phyloP scores from a whole-genome alignment of 2,113 vertebrate species.

The Campylomormyrus numenius region DNA sequence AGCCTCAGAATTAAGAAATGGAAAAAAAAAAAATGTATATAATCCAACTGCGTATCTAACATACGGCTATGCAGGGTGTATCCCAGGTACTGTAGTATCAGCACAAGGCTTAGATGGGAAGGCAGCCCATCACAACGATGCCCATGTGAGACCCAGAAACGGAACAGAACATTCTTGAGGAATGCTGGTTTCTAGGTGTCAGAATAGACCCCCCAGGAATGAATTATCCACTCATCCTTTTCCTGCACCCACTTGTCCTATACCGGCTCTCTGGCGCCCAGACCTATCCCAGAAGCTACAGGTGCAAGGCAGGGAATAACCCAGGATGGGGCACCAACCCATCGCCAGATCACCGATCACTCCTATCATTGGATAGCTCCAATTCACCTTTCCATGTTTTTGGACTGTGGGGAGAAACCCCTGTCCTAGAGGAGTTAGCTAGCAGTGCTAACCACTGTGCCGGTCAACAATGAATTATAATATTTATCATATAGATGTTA shows the following conservation, averaged over 20 bases:
- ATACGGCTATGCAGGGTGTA: not conserved
- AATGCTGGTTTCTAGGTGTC: not conserved
- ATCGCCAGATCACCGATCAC: not conserved
- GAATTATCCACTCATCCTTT: not conserved
- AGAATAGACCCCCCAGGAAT: not conserved
- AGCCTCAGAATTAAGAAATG: not conserved
- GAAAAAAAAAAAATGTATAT: not conserved
- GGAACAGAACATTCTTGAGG: not conserved
- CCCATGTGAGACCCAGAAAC: not conserved
- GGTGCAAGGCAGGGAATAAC: not conserved
- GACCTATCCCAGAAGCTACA: not conserved
- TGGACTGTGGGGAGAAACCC: not conserved
- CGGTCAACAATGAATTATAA: not conserved
- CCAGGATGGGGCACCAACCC: not conserved
- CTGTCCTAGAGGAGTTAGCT: not conserved
- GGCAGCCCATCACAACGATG: not conserved
- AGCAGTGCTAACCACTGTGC: not conserved
- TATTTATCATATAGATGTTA: not conserved
- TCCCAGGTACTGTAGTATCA: not conserved
- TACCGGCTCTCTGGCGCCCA: not conserved
- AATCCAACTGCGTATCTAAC: not conserved
- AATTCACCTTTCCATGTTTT: not conserved
- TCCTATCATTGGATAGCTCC: not conserved
- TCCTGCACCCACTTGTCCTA: not conserved
- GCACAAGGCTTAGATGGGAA: not conserved